phyloP scores from a whole-genome alignment of 2,888 invertebrate species.

The Megalurothrips usitatus region DNA sequence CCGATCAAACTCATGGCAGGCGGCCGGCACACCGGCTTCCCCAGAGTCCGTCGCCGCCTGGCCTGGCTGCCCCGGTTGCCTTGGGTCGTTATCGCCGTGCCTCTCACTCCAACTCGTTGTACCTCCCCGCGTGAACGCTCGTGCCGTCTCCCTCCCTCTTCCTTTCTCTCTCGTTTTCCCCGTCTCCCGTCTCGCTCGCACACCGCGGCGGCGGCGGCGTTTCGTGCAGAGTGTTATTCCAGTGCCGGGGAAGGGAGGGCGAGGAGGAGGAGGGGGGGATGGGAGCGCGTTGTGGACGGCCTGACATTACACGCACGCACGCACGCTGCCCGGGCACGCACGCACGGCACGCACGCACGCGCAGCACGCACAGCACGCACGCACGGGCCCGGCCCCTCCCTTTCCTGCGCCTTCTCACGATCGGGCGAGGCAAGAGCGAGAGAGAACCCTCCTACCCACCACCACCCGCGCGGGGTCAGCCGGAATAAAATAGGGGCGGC shows the following conservation, averaged over 20 bases:
- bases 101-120: neutral
- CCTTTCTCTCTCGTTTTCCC: neutral
- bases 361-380: neutral
- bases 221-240: neutral
- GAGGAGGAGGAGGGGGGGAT: neutral
- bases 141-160: neutral
- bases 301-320: conserved; percentile 5
- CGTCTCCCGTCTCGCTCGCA: neutral
- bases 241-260: neutral
- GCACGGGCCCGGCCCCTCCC: neutral
- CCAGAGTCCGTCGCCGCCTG: neutral
- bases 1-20: too few relatives aligned
- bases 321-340: neutral
- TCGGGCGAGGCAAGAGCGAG: neutral
- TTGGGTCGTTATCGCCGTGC: neutral
- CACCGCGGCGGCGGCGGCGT: neutral
- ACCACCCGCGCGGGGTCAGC: neutral
- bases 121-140: neutral
- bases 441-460: neutral
- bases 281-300: neutral
- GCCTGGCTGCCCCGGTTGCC: neutral
- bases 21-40: neutral
- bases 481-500: neutral
- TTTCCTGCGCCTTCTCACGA: neutral
- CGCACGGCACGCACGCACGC: neutral